Evolutionary conservation across 2,888 invertebrate genomes (phyloP), one percentile per base, ranked within the genome.

Genomic region (Portevinia maculata): DNA sequence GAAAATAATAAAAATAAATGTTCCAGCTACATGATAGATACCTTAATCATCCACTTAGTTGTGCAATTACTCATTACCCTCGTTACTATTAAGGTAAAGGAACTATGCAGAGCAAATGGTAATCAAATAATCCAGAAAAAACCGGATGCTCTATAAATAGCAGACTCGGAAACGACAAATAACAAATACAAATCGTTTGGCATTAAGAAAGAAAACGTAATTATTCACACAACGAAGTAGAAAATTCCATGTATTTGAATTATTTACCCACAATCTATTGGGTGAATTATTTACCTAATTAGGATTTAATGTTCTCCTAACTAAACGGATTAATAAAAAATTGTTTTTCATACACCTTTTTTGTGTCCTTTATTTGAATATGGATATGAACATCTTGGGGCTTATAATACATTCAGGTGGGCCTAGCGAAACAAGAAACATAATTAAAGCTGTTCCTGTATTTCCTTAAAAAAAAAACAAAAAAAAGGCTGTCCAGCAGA

Each of bases 1-100:
- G 55, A 64, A 64, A 73, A 62, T 53, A 37, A 37, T 34, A 24
- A 13, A 55, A 44, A 7, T 30, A 55, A 67, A 46, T 67, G 65
- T 41, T 53, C 53, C 53, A 67, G 67, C 53, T 19, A 67, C 44
- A 55, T 55, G 67, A 67, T 21, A 24, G 32, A 55, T 34, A 46
- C 55, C 28, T 32, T 44, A 55, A 34, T 44, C 34, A 67, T 21
- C 13, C 24, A n/a, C 37, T 8, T n/a, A 28, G 24, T n/a, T n/a
- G n/a, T n/a, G n/a, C n/a, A n/a, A n/a, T n/a, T n/a, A n/a, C 19
- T 34, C 53, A 53, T 62, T n/a, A 41, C 60, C 53, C 44, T 15
- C 44, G 71, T 62, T 53, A 28, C 9, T 60, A 60, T 15, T 52
- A 30, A 60, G 59, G 32, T 50, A 44, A 41, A 46, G 41, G 15